Base-by-base conservation (phyloP, 2,888 invertebrate species). In the Tanypteryx hageni region DNA sequence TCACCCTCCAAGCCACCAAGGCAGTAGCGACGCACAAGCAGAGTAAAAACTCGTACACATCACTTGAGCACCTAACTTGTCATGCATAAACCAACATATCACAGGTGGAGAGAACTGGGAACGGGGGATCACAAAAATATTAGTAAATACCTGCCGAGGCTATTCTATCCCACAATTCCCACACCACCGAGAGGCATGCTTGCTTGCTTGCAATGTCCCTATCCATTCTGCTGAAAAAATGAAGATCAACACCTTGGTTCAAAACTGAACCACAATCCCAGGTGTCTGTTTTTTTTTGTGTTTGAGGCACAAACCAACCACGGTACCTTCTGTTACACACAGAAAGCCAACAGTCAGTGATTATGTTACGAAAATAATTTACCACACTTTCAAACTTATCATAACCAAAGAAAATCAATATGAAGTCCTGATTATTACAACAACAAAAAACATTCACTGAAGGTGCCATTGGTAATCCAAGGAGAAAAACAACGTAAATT, bases 81-180 rank as follows among this genome's bases (percentile, higher is more conserved):
- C 89, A 89, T 64, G 89, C 89, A 89, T 89, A 89, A 89, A 89
- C 89, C 89, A 89, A 89, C 89, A 68, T 89, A 89, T 89, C 89
- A 89, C 89, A 89, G 89, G 89, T 89, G 89, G 89, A 89, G 89
- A 68, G 44, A 89, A 68, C 64, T 61, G 64, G 89, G 64, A 89
- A 61, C n/a, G 31, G 22, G 89, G 61, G 89, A 89, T 89, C 89
- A 89, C 89, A 89, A 89, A 89, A 89, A 89, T 89, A 89, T 89
- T 89, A 89, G 89, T 89, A 89, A 89, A 89, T 68, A 89, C 89
- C 64, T 89, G 89, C 89, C 64, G 64, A 44, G 64, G 89, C 89
- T 89, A 89, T 44, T 68, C 27, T 68, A 68, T 89, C 89, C 89
- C 89, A 89, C 89, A 56, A 89, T 64, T 89, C 89, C 68, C 64